A percentile compares a stretch with the other conserved stretches of the same genome.
Evolutionary conservation across 2,888 invertebrate species (phyloP).

Genomic region (Biston betularia): DNA sequence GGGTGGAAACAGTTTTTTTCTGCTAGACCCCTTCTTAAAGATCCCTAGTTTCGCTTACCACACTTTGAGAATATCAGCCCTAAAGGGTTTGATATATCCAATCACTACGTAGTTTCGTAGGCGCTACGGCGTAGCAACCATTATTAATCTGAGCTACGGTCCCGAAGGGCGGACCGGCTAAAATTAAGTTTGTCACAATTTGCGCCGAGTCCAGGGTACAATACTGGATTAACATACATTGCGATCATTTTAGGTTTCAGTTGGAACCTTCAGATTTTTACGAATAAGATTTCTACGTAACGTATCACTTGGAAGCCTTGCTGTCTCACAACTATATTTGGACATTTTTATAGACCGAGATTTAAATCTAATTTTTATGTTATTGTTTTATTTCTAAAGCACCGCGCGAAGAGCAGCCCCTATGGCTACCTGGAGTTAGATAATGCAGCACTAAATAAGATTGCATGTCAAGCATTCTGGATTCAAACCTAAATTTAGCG

Average conservation of each 20-base stretch:
- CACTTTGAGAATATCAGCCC: background rate
- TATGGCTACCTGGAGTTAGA: too few species aligned
- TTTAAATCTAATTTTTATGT: too few species aligned
- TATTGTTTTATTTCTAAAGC: too few species aligned
- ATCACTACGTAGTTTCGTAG: slow-evolving; percentile 28
- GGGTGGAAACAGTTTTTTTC: too few species aligned
- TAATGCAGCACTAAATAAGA: too few species aligned
- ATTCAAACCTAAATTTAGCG: too few species aligned
- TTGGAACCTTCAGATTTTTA: background rate
- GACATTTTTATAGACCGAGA: too few species aligned
- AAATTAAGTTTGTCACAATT: slow-evolving; percentile 32
- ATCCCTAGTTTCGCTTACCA: slow-evolving; percentile 16
- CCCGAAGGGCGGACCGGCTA: slow-evolving; percentile 15
- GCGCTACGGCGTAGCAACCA: slow-evolving; percentile 11
- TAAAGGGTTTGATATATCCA: slow-evolving; percentile 30
- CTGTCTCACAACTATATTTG: background rate
- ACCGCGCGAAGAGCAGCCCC: too few species aligned
- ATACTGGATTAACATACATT: slow-evolving; percentile 27
- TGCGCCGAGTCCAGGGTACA: slow-evolving; percentile 13
- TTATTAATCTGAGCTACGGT: background rate
- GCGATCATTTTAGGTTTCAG: slow-evolving; percentile 14
- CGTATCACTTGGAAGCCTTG: background rate
- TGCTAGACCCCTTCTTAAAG: slow-evolving; percentile 4
- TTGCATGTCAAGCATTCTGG: too few species aligned
- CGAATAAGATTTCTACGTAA: background rate